Conservation (phyloP, 53 echinoderm and acorn worm species). For the Paelopatides confundens region DNA sequence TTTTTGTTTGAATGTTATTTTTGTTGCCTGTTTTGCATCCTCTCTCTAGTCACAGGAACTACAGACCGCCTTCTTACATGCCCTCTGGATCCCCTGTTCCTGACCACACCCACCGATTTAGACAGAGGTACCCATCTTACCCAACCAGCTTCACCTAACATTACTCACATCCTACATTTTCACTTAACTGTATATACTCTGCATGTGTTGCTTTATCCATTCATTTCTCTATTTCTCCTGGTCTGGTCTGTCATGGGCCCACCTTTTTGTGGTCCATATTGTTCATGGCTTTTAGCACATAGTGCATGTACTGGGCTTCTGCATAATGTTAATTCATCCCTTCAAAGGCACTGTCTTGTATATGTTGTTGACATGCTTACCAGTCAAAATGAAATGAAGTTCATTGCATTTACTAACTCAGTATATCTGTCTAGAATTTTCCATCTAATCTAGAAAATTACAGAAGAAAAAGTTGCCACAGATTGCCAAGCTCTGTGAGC, state of each 20-base stretch:
- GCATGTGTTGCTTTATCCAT: not conserved
- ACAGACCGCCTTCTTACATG: constrained; percentile 27
- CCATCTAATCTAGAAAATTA: too few relatives aligned
- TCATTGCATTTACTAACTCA: too few relatives aligned
- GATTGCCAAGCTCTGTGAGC: too few relatives aligned
- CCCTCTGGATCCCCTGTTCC: constrained; percentile 5
- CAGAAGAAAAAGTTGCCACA: too few relatives aligned
- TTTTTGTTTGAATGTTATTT: not conserved
- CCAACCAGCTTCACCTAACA: not conserved
- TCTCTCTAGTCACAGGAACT: constrained; percentile 1
- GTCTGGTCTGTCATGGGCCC: not conserved
- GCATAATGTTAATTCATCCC: too few relatives aligned
- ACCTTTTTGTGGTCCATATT: not conserved
- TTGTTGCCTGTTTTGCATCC: constrained; percentile 15
- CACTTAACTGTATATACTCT: too few relatives aligned
- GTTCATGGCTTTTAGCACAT: not conserved
- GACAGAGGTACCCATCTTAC: constrained; percentile 37
- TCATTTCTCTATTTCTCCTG: not conserved
- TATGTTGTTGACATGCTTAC: too few relatives aligned
- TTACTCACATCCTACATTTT: not conserved
- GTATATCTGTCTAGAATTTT: too few relatives aligned
- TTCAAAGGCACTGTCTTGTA: too few relatives aligned
- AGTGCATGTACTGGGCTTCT: too few relatives aligned
- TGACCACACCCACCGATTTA: constrained; percentile 15
- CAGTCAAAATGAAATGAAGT: too few relatives aligned